phyloP scores from a whole-genome alignment of 2,797 vertebrate species.

The Pogonophryne albipinna region DNA sequence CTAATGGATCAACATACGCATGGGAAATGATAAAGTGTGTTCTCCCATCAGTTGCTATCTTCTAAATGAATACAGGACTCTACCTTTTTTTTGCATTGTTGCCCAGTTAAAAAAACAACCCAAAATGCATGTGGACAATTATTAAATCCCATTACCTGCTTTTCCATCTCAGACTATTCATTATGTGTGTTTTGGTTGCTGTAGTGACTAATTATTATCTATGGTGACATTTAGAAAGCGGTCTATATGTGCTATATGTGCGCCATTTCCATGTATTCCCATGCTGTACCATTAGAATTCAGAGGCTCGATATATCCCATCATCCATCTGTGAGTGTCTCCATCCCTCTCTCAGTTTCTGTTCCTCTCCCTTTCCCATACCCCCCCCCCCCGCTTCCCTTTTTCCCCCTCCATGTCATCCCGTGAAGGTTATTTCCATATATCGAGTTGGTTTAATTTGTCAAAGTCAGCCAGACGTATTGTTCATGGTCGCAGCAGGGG shows the following conservation, averaged over 20 bases:
- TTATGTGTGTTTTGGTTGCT: constrained; percentile 17
- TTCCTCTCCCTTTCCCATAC: constrained; percentile 24
- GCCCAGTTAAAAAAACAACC: not conserved
- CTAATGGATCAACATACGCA: not conserved
- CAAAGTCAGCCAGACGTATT: constrained; percentile 76
- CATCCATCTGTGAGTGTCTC: constrained; percentile 52
- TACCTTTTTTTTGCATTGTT: constrained; percentile 1
- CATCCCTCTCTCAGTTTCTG: constrained; percentile 26
- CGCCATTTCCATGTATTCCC: constrained; percentile 1
- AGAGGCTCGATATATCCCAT: constrained; percentile 30
- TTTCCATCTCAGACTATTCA: constrained; percentile 31
- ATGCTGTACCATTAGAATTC: constrained; percentile 9
- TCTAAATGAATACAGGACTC: not conserved
- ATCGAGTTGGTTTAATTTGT: constrained; percentile 82
- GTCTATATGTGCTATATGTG: constrained; percentile 17
- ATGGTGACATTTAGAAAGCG: constrained; percentile 53
- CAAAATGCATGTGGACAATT: constrained; percentile 11
- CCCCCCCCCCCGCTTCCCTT: not conserved
- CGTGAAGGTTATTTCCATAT: constrained; percentile 82
- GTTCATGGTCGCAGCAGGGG: constrained; percentile 59
- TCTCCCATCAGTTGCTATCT: constrained; percentile 1
- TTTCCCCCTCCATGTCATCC: constrained; percentile 44
- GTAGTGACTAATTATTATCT: constrained; percentile 24
- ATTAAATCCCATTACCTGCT: constrained; percentile 20
- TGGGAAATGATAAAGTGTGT: not conserved